Evolutionary conservation across 2,888 invertebrate species (phyloP), one percentile per base, ranked within the genome.

Genomic region (Caenorhabditis sinica): DNA sequence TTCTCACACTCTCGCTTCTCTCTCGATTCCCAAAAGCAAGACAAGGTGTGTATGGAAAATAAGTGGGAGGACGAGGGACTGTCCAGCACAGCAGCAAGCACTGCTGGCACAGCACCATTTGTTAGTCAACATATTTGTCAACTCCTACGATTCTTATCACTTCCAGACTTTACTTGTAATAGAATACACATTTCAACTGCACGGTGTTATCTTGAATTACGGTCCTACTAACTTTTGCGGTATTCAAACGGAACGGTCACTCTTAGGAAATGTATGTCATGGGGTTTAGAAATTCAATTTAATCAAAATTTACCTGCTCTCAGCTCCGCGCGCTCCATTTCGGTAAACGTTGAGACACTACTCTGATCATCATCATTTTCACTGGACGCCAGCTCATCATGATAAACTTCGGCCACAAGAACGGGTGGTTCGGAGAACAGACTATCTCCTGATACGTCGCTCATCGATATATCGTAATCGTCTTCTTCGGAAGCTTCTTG

Each of bases 271-370:
- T 5, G 45, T 5, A 45, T 17, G 33, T 17, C 5, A 45, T 1
- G 4, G 5, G n/a, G n/a, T n/a, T 40, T 40, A 4, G 49, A 65
- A 65, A 40, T 23, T 43, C 2, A n/a, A n/a, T n/a, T n/a, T n/a
- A n/a, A n/a, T 56, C 9, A 25, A 69, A 53, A 23, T 68, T 25
- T 73, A 73, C 73, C 73, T 73, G 73, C 61, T 73, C 73, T 45
- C 11, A 45, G n/a, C 20, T 49, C 49, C 1, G 28, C 60, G 0
- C 45, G 49, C 6, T 73, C 73, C 49, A 61, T 49, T 33, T 73
- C 73, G 11, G 23, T 63, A 43, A 23, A n/a, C 3, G 63, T 45
- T 11, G 53, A 49, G n/a, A 65, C 53, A 11, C 53, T 25, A 25
- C 36, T 30, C 11, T 71, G 58, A 23, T 45, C 15, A 3, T 66